These are phyloP conservation scores for Camelus dromedarius DNA, from an alignment of 2,113 vertebrate genomes.

Conservation along the genomic window DNA sequence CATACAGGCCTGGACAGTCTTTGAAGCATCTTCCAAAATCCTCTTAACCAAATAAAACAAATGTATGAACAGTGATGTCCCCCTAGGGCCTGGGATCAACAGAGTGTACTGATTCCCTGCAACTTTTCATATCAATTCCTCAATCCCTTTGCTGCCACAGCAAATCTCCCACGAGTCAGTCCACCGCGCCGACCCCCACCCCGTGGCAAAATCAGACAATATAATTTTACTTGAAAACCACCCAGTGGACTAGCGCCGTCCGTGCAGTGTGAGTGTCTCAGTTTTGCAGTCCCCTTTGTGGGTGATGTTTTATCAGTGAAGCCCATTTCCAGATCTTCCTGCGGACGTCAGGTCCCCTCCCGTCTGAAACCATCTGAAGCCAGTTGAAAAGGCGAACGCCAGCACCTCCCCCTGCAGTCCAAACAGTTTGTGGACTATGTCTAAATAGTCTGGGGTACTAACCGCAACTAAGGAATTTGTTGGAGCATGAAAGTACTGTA, in stretches of 20 bases:
- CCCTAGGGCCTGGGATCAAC: neutral
- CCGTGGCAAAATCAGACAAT: neutral
- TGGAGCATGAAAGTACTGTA: constrained; percentile 66
- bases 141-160: neutral
- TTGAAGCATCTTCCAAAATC: neutral
- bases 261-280: neutral
- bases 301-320: constrained; percentile 5
- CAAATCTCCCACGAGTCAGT: neutral
- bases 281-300: neutral
- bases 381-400: constrained; percentile 11
- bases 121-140: neutral
- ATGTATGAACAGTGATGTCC: neutral
- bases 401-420: neutral
- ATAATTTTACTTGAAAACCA: constrained; percentile 31
- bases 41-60: neutral
- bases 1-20: too few species aligned
- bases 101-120: neutral
- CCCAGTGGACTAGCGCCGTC: neutral
- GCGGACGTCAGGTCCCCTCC: neutral
- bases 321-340: neutral
- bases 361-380: constrained; percentile 14
- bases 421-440: constrained; percentile 74
- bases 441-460: constrained; percentile 68
- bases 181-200: accelerated
- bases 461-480: constrained; percentile 64